A percentile compares a stretch with the other conserved stretches of the same genome.
Evolutionary conservation across 2,797 vertebrate species (phyloP).

Genomic region (Micropoecilia bifurca): DNA sequence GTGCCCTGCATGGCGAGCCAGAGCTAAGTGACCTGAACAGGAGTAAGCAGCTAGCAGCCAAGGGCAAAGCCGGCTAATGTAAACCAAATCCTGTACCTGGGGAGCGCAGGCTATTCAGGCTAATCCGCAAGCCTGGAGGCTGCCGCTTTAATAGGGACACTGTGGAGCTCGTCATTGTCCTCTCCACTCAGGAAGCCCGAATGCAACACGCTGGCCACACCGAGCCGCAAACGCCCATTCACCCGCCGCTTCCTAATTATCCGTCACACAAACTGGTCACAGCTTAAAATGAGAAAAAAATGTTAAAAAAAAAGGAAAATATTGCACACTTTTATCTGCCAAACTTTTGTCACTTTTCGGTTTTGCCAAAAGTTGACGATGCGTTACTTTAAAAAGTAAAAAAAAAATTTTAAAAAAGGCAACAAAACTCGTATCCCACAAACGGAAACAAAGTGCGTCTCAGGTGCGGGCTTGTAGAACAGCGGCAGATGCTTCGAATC

Average conservation of each 20-base stretch:
- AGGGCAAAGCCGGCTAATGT: constrained; percentile 83
- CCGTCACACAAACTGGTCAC: constrained; percentile 30
- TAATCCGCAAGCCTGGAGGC: constrained; percentile 86
- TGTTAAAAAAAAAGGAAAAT: constrained; percentile 12
- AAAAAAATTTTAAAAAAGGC: constrained; percentile 3
- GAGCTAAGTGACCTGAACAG: constrained; percentile 82
- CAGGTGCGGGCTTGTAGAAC: constrained; percentile 49
- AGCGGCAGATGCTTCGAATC: constrained; percentile 53
- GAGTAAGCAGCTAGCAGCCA: constrained; percentile 79
- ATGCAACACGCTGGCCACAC: constrained; percentile 75
- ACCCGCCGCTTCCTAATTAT: constrained; percentile 58
- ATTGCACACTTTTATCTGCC: constrained; percentile 21
- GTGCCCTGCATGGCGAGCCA: constrained; percentile 51
- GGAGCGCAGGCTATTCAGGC: constrained; percentile 84
- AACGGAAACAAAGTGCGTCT: constrained; percentile 60
- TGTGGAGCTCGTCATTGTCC: constrained; percentile 77
- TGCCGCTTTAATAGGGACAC: constrained; percentile 82
- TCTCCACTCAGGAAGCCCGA: constrained; percentile 64
- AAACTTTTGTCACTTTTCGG: constrained; percentile 18
- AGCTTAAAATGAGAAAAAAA: not conserved
- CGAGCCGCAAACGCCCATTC: constrained; percentile 49
- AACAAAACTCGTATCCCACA: constrained; percentile 19
- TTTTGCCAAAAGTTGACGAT: constrained; percentile 41
- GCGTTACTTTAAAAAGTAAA: constrained; percentile 44
- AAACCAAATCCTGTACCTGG: constrained; percentile 88